phyloP scores from a whole-genome alignment of 1,140 invertebrate species.

The Gyrodactylus bullatarudis region DNA sequence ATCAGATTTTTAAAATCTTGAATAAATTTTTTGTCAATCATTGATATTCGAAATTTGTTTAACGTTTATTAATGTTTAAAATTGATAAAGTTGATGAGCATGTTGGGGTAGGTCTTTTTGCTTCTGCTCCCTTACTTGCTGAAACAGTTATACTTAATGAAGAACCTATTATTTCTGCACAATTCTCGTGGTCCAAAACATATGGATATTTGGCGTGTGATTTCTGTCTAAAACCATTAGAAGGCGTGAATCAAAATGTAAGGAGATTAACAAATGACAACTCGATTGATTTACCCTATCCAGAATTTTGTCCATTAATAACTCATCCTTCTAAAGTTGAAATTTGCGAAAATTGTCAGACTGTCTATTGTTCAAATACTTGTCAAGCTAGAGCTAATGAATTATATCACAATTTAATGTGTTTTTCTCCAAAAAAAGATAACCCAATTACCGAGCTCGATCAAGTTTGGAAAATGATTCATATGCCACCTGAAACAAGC shows the following conservation, averaged over 20 bases:
- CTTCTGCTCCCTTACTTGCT: not conserved
- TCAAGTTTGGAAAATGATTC: not conserved
- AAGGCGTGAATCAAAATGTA: not conserved
- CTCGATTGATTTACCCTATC: not conserved
- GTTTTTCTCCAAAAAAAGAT: not conserved
- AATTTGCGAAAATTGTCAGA: not conserved
- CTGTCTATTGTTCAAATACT: not conserved
- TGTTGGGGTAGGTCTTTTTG: not conserved
- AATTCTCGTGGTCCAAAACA: not conserved
- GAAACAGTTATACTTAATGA: not conserved
- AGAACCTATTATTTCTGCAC: not conserved
- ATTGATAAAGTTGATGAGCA: not conserved
- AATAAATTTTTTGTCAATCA: not conserved
- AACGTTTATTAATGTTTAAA: not conserved
- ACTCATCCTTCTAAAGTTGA: not conserved
- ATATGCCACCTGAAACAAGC: not conserved
- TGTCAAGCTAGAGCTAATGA: not conserved
- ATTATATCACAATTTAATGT: conserved; percentile 1
- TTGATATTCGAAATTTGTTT: not conserved
- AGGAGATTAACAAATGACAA: not conserved
- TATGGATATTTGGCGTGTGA: not conserved
- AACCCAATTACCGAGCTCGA: not conserved
- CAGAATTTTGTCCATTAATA: not conserved
- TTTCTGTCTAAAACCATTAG: not conserved
- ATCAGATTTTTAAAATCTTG: not conserved